A percentile compares a stretch with the other conserved stretches of the same genome.
Evolutionary conservation across 2,797 vertebrate genomes (phyloP).

Genomic region (Oophaga sylvatica): DNA sequence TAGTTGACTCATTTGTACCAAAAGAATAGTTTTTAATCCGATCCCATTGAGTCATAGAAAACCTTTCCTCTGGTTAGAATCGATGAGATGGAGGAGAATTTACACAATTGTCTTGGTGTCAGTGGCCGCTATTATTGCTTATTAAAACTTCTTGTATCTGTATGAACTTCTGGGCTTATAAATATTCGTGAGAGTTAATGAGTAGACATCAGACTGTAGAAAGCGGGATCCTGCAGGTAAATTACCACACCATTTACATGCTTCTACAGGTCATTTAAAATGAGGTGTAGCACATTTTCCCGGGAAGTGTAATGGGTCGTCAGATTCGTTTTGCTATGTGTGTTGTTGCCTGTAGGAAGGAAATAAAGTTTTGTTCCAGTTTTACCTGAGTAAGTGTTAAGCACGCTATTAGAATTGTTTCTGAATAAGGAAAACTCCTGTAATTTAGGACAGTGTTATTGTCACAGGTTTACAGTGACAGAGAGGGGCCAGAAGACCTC

Average conservation of each 20-base stretch:
- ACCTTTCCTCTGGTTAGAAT: too few relatives aligned
- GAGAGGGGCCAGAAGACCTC: too few relatives aligned
- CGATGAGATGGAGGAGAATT: too few relatives aligned
- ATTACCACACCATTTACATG: not conserved
- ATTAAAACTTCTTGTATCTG: not conserved
- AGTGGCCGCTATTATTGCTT: not conserved
- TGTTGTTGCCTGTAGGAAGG: not conserved
- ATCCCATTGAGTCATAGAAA: too few relatives aligned
- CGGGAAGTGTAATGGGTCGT: not conserved
- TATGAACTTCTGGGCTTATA: not conserved
- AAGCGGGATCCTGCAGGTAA: not conserved
- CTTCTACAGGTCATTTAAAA: not conserved
- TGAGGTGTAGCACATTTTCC: not conserved
- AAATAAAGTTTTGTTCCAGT: not conserved
- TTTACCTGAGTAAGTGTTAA: not conserved
- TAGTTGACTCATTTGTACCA: too few relatives aligned
- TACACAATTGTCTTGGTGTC: not conserved
- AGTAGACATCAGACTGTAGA: not conserved
- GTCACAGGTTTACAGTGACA: too few relatives aligned
- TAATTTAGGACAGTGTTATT: too few relatives aligned
- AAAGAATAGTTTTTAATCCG: too few relatives aligned
- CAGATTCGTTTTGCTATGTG: not conserved
- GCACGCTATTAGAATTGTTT: too few relatives aligned
- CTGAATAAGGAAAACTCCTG: too few relatives aligned
- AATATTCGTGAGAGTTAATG: not conserved